These are phyloP conservation scores for Climacteris rufus DNA, from an alignment of 2,113 vertebrate species.

Conservation along the genomic window DNA sequence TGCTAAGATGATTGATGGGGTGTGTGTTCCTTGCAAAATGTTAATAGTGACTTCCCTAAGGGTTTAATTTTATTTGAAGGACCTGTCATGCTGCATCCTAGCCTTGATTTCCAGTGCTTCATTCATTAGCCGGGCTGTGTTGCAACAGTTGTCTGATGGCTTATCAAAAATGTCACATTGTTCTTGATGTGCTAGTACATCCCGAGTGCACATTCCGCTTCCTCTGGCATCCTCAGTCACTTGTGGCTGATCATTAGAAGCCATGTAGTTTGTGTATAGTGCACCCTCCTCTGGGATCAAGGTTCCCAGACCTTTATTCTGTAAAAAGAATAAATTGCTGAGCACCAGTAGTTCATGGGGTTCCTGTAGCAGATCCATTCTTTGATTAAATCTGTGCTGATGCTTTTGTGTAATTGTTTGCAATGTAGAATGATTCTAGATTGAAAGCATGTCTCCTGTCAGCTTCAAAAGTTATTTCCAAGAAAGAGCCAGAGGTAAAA, in stretches of 20 bases:
- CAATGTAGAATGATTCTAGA: background rate
- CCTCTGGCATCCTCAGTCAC: background rate
- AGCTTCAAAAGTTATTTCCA: background rate
- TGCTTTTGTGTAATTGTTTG: background rate
- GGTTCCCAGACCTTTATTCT: background rate
- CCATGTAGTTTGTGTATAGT: background rate
- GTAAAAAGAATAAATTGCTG: background rate
- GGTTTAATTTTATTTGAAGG: background rate
- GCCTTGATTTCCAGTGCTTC: background rate
- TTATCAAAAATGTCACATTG: background rate
- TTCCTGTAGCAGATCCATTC: background rate
- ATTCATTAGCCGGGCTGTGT: background rate
- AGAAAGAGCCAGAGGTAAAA: background rate
- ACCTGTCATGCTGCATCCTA: background rate
- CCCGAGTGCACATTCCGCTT: fast-evolving
- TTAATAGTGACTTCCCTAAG: background rate
- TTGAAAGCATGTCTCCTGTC: background rate
- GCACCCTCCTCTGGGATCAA: background rate
- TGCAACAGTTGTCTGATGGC: background rate
- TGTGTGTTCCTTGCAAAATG: background rate
- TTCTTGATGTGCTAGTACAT: background rate
- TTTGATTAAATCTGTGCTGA: background rate
- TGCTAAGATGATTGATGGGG: background rate
- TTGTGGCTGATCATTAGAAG: background rate
- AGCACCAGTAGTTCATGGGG: background rate